Evolutionary conservation across 2,797 vertebrate species (phyloP).

Genomic region (Tapera naevia): DNA sequence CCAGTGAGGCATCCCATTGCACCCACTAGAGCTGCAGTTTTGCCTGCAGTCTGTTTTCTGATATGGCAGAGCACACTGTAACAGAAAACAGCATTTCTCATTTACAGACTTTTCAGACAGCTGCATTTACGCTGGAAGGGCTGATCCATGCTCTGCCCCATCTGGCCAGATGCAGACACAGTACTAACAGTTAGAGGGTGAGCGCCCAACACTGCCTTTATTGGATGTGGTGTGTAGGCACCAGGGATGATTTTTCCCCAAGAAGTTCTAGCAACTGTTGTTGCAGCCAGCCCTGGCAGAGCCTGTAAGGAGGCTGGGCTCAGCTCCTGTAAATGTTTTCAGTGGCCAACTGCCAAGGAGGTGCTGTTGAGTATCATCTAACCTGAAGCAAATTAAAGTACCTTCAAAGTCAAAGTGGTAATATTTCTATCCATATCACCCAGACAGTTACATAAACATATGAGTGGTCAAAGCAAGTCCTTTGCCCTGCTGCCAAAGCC

Average conservation of each 20-base stretch:
- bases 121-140: background rate
- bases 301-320: background rate
- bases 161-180: background rate
- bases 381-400: background rate
- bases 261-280: background rate
- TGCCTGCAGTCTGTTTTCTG: background rate
- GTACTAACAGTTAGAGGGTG: background rate
- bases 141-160: background rate
- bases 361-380: background rate
- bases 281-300: background rate
- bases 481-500: background rate
- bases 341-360: background rate
- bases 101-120: background rate
- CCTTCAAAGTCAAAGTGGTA: background rate
- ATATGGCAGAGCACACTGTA: background rate
- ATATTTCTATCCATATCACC: background rate
- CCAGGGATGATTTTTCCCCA: background rate
- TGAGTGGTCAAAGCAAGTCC: background rate
- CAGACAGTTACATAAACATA: background rate
- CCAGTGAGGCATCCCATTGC: background rate
- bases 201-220: background rate
- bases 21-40: background rate
- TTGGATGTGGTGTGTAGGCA: background rate
- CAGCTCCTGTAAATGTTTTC: background rate
- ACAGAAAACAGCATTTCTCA: background rate